phyloP scores from a whole-genome alignment of 2,888 invertebrate genomes.

The Phyto melanocephala region DNA sequence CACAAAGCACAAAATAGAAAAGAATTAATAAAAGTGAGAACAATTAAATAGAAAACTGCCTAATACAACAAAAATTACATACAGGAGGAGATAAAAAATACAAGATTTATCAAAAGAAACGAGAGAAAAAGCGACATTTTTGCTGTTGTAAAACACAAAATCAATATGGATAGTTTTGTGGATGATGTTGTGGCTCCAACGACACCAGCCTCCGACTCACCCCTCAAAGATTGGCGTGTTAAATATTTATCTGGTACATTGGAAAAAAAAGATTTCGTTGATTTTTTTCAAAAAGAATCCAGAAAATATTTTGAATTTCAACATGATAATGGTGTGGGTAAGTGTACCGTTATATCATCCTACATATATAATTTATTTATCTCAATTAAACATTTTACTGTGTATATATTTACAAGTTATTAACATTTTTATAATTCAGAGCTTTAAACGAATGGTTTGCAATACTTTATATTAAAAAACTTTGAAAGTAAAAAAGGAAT shows the following conservation, averaged over 20 bases:
- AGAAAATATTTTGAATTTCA: constrained; percentile 77
- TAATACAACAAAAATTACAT: constrained; percentile 2
- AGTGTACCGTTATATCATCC: constrained; percentile 65
- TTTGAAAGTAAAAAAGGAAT: too few relatives aligned
- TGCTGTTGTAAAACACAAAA: constrained; percentile 28
- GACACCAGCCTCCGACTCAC: constrained; percentile 69
- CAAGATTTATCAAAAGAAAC: neutral
- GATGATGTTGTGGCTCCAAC: constrained; percentile 74
- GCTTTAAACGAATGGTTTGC: too few relatives aligned
- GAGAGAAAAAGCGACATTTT: neutral
- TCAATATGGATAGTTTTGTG: constrained; percentile 73
- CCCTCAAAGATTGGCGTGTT: constrained; percentile 78
- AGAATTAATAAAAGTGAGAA: constrained; percentile 1
- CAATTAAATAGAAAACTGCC: constrained; percentile 5
- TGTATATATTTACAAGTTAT: too few relatives aligned
- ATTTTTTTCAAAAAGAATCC: constrained; percentile 76
- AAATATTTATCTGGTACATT: constrained; percentile 76
- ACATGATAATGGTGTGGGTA: constrained; percentile 75
- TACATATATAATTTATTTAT: neutral
- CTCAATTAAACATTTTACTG: too few relatives aligned
- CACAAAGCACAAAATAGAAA: constrained; percentile 30
- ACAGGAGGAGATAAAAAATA: neutral
- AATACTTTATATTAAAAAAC: too few relatives aligned
- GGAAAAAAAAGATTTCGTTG: constrained; percentile 74
- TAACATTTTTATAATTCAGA: too few relatives aligned